Evolutionary conservation across 2,888 invertebrate genomes (phyloP).

Genomic region (Theretra japonica): DNA sequence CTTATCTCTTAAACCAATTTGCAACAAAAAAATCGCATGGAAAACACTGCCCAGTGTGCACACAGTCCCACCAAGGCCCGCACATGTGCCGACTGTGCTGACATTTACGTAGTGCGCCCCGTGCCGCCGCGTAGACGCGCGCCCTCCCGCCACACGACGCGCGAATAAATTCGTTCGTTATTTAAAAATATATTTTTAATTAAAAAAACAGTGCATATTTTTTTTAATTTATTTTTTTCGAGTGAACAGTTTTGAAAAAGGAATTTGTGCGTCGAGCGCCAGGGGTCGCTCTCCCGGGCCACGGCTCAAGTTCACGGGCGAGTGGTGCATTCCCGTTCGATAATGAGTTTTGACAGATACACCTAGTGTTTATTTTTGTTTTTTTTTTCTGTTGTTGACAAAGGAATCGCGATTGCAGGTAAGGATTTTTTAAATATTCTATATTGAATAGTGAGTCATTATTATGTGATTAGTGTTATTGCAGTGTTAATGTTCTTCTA

Average conservation of each 20-base stretch:
- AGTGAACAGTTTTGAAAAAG: constrained; percentile 53
- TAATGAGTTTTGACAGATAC: constrained; percentile 65
- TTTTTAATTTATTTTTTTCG: constrained; percentile 41
- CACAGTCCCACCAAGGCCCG: constrained; percentile 67
- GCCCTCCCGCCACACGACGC: constrained; percentile 54
- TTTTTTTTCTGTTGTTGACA: constrained; percentile 28
- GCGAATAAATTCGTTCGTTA: constrained; percentile 48
- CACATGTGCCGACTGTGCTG: constrained; percentile 81
- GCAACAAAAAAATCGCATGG: constrained; percentile 39
- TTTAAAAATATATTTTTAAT: constrained; percentile 49
- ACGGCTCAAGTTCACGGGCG: constrained; percentile 83
- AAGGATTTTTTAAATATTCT: constrained; percentile 33
- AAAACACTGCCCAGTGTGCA: constrained; percentile 58
- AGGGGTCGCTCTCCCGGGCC: constrained; percentile 60
- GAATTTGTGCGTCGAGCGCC: constrained; percentile 53
- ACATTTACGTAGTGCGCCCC: constrained; percentile 83
- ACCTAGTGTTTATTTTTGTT: constrained; percentile 40
- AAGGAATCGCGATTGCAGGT: constrained; percentile 41
- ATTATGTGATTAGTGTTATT: neutral
- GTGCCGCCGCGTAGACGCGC: constrained; percentile 73
- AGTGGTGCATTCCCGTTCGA: constrained; percentile 81
- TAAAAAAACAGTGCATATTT: constrained; percentile 44
- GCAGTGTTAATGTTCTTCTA: neutral
- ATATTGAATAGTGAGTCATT: neutral
- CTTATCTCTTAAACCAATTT: neutral